These are phyloP conservation scores for Fundulus diaphanus DNA, from an alignment of 2,797 vertebrate genomes.

Conservation along the genomic window DNA sequence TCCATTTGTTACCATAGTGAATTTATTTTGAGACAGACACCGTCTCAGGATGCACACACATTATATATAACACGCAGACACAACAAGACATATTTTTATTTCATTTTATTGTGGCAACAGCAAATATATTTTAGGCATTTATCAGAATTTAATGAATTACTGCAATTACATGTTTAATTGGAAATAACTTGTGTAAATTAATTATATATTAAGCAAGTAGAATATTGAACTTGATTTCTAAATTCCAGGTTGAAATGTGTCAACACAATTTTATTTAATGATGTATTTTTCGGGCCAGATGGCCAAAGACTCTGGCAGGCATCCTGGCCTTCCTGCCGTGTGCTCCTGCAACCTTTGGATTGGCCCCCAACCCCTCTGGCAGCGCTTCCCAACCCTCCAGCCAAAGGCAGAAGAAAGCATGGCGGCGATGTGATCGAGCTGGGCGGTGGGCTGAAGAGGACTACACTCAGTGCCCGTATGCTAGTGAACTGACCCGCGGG, in stretches of 20 bases:
- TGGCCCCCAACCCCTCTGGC: slow-evolving; percentile 67
- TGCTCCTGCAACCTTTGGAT: slow-evolving; percentile 77
- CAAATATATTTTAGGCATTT: slow-evolving; percentile 35
- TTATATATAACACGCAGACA: no score
- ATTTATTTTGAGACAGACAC: no score
- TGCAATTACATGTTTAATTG: slow-evolving; percentile 34
- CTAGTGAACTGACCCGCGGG: slow-evolving; percentile 86
- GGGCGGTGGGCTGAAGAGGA: slow-evolving; percentile 89
- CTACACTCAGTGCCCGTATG: slow-evolving; percentile 89
- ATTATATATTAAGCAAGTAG: slow-evolving; percentile 36
- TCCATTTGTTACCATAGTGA: no score
- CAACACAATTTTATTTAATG: background rate
- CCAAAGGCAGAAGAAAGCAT: slow-evolving; percentile 84
- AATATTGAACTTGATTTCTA: slow-evolving; percentile 30
- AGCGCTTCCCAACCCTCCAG: slow-evolving; percentile 24
- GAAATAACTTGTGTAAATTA: slow-evolving; percentile 50
- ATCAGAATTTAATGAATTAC: slow-evolving; percentile 26
- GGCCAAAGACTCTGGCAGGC: slow-evolving; percentile 91
- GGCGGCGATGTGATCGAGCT: slow-evolving; percentile 86
- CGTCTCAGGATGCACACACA: no score
- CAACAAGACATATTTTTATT: no score
- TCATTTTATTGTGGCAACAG: slow-evolving; percentile 17
- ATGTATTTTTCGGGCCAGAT: slow-evolving; percentile 73
- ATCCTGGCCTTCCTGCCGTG: slow-evolving; percentile 87
- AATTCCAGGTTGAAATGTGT: background rate